Base-by-base conservation (phyloP, 2,113 vertebrate genomes). In the Amblyopsis rosae region DNA sequence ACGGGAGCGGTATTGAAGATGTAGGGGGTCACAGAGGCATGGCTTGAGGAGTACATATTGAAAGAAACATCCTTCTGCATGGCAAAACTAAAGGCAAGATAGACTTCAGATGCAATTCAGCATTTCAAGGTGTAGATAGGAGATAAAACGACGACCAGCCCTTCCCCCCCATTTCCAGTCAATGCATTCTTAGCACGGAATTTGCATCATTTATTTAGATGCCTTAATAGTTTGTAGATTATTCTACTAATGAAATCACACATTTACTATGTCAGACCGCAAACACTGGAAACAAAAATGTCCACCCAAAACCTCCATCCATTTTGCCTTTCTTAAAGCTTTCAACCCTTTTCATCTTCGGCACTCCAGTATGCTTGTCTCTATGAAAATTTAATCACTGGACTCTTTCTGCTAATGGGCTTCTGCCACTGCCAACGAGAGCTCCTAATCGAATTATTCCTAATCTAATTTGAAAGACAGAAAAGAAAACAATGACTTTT, bases 121-220 rank as follows among this genome's bases (percentile, higher is more conserved):
- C 75, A 67, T 72, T 62, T 56, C 76, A n/a, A 53, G 59, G 35
- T 67, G 65, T 82, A 75, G 62, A 70, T 12, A 9, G 8, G 16
- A 61, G 62, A 60, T 72, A 65, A 70, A 80, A 82, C 59, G 66
- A 75, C 72, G 82, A 68, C 75, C 51, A 63, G 70, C 65, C 67
- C 87, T 89, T 80, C 19, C 16, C 76, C 2, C 83, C 72, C 58
- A 70, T 74, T 78, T 86, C 75, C 63, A 78, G 75, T 71, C 78
- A 77, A 64, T 32, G 46, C 45, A 26, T 70, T 77, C 60, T 70
- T 35, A 58, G 59, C 47, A 12, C 0, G 3, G 32, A 65, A 59
- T 76, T 71, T 11, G 47, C 73, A 77, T 88, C 49, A 83, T 81
- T 87, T 86, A 87, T 82, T 87, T 66, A 70, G 61, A 84, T 73